phyloP scores from a whole-genome alignment of 2,888 invertebrate genomes.

The Scaptomyza caliginosa region DNA sequence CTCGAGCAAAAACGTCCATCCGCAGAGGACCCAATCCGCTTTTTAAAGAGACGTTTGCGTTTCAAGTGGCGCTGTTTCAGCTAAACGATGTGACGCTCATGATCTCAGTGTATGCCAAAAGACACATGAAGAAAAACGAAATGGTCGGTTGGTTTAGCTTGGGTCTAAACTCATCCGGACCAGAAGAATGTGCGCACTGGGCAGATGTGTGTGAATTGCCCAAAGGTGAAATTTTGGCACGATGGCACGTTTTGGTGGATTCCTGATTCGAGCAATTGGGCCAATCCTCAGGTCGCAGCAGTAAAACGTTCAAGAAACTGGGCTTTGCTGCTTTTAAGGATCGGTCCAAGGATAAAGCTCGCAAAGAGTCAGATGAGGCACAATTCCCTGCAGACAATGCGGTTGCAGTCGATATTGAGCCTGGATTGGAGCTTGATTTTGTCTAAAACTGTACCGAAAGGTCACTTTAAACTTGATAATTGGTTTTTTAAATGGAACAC shows the following conservation, averaged over 20 bases:
- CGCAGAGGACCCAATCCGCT: conserved; percentile 96
- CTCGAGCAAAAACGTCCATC: conserved; percentile 95
- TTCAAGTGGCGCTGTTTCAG: conserved; percentile 98
- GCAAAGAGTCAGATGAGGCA: conserved; percentile 53
- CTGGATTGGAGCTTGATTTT: conserved; percentile 83
- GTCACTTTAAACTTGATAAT: conserved; percentile 38
- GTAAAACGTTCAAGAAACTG: conserved; percentile 77
- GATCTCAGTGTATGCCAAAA: conserved; percentile 96
- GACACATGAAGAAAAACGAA: conserved; percentile 96
- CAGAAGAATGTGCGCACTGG: conserved; percentile 97
- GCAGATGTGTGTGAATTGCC: conserved; percentile 94
- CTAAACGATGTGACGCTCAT: conserved; percentile 96
- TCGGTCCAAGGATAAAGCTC: conserved; percentile 80
- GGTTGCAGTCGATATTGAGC: conserved; percentile 83
- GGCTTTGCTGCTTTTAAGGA: conserved; percentile 81
- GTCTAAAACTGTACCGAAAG: conserved; percentile 63
- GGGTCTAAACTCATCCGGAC: conserved; percentile 95
- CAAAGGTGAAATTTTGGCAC: conserved; percentile 94
- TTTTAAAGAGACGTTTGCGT: conserved; percentile 97
- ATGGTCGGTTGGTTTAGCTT: conserved; percentile 99
- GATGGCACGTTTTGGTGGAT: conserved; percentile 96
- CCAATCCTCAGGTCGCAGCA: conserved; percentile 82
- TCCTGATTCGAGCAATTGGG: conserved; percentile 87
- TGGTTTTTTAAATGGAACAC: conserved; percentile 50
- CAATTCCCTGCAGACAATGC: conserved; percentile 71